phyloP scores from a whole-genome alignment of 2,113 vertebrate species.

The Epinephelus cyanopodus region DNA sequence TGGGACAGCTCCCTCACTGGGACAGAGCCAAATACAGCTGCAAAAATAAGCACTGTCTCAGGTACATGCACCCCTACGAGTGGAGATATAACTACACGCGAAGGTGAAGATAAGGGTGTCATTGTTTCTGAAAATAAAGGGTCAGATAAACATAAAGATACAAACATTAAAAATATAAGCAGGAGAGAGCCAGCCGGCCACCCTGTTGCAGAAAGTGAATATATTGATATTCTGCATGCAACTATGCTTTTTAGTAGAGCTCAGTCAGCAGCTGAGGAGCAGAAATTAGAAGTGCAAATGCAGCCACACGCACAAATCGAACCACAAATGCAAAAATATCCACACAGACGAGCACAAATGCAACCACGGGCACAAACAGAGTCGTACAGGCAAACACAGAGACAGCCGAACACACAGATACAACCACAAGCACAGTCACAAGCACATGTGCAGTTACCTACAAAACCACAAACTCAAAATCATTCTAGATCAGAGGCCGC shows the following conservation, averaged over 20 bases:
- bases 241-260: slow-evolving; percentile 68
- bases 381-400: slow-evolving; percentile 31
- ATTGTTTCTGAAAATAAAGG: slow-evolving; percentile 42
- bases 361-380: slow-evolving; percentile 38
- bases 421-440: slow-evolving; percentile 31
- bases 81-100: slow-evolving; percentile 9
- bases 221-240: slow-evolving; percentile 87
- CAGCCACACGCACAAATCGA: not conserved
- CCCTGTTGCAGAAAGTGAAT: slow-evolving; percentile 83
- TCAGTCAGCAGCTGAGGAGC: slow-evolving; percentile 32
- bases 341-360: slow-evolving; percentile 26
- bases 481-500: slow-evolving; percentile 15
- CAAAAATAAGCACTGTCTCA: slow-evolving; percentile 26
- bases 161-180: slow-evolving; percentile 32
- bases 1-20: slow-evolving; percentile 73
- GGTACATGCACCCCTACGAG: slow-evolving; percentile 1
- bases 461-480: slow-evolving; percentile 33
- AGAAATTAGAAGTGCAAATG: slow-evolving; percentile 46
- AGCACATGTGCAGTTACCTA: slow-evolving; percentile 12
- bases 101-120: slow-evolving; percentile 31
- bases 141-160: slow-evolving; percentile 34
- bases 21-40: slow-evolving; percentile 15
- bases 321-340: slow-evolving; percentile 44
- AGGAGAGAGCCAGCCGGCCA: slow-evolving; percentile 3
- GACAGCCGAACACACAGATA: slow-evolving; percentile 13